Base-by-base conservation (phyloP, 2,888 invertebrate genomes). In the Sarcophaga carnaria region DNA sequence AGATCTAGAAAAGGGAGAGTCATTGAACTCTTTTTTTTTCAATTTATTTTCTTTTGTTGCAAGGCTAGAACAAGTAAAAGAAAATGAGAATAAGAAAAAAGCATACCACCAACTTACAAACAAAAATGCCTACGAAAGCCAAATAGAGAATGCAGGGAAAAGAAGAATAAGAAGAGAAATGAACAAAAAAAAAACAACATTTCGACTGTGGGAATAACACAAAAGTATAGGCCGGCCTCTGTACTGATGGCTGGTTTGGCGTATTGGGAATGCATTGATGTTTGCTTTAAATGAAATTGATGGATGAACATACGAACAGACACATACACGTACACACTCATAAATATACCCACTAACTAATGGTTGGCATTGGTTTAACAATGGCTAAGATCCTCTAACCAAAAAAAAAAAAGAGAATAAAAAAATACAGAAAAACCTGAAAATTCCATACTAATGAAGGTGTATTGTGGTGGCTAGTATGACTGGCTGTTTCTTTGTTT, bases 11-110 rank as follows among this genome's bases (percentile, higher is more conserved):
- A 54, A 74, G 82, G 70, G 79, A 79, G 83, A 86, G 86, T 86
- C 86, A 86, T 83, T 86, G 86, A 86, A 83, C 86, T 83, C 80
- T 80, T 75, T 82, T 78, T 80, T 49, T 62, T 63, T 64, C 64
- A 75, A 80, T 70, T 74, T 54, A 60, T 27, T 74, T 83, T 54
- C 70, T 72, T 67, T 20, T 72, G 67, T 49, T 77, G 67, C 47
- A 76, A 47, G 69, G 83, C 69, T 66, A 77, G 77, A 78, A 63
- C 47, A 64, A 47, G 37, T 22, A 70, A 45, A 27, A 72, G n/a
- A n/a, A 22, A 75, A 71, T 4, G n/a, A 37, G 66, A 10, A n/a
- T 62, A 63, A 60, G 62, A 59, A 20, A 49, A 25, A 17, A 72
- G 37, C 85, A 80, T 66, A 66, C 49, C 76, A 80, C 66, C 62